phyloP scores from a whole-genome alignment of 2,113 vertebrate genomes.

The Trogon melanurus region DNA sequence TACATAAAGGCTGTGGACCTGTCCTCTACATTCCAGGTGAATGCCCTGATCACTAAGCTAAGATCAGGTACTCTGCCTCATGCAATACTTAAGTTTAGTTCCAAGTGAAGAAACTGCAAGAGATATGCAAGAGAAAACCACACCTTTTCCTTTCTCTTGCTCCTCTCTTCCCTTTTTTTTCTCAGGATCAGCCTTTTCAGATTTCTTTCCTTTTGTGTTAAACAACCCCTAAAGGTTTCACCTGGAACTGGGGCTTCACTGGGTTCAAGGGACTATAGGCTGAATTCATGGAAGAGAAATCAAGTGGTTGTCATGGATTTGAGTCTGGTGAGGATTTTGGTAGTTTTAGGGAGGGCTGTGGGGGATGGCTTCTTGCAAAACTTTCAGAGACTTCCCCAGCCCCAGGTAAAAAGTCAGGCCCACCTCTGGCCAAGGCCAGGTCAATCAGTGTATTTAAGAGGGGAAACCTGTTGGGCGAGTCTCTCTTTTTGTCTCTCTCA shows the following conservation, averaged over 20 bases:
- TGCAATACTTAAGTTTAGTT: not conserved
- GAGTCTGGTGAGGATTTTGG: too few species aligned
- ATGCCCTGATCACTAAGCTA: not conserved
- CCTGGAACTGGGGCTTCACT: not conserved
- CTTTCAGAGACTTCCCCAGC: too few species aligned
- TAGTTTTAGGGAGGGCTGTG: too few species aligned
- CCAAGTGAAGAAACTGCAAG: not conserved
- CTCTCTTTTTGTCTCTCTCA: too few species aligned
- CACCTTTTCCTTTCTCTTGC: accelerated
- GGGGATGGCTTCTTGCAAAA: too few species aligned
- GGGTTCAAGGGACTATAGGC: not conserved
- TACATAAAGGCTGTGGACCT: not conserved
- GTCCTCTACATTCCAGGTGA: not conserved
- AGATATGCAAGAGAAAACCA: not conserved
- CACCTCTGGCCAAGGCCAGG: too few species aligned
- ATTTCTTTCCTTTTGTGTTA: not conserved
- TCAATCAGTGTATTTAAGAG: too few species aligned
- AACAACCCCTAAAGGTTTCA: not conserved
- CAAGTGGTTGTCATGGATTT: not conserved
- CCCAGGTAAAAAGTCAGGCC: too few species aligned
- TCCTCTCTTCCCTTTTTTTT: not conserved
- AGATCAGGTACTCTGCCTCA: not conserved
- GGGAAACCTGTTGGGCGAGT: too few species aligned
- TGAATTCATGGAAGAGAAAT: not conserved
- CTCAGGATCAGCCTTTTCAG: not conserved